Evolutionary conservation across 2,888 invertebrate genomes (phyloP), one percentile per base, ranked within the genome.

Genomic region (Drosophila cognata): DNA sequence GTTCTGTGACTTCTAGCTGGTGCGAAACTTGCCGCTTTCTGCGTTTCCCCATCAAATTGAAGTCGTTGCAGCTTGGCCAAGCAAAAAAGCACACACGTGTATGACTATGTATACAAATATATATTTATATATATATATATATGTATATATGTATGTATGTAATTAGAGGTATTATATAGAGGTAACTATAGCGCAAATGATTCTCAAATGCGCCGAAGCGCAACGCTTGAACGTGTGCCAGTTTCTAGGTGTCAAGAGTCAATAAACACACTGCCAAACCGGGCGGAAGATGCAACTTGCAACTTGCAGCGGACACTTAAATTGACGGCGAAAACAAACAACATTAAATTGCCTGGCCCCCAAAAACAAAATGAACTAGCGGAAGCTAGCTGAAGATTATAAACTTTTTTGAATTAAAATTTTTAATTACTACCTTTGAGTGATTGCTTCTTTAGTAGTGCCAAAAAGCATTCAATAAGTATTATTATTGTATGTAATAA

Each of bases 1-100:
- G 64, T 88, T 86, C 89, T 88, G 66, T 76, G 51, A 56, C 64
- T 83, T 86, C 90, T 89, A 67, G 67, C 60, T 56, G 70, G 60
- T 56, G 29, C 51, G 29, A 73, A 67, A 68, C 66, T 84, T 90
- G 82, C 77, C 88, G 87, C 91, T 87, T 87, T 87, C 87, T 87
- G 83, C 84, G 69, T 88, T 89, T 90, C 70, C 78, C 50, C 61
- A 77, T 80, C 16, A 46, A 62, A 52, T 51, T 51, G 48, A 72
- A 60, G 46, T 51, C n/a, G 4, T 36, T 62, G 50, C 59, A 68
- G 59, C 65, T 38, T 51, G 56, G 46, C 35, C 55, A 18, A 56
- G 48, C 29, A 46, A 58, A 38, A 11, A 51, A 31, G 29, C 58
- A 57, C 25, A 51, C 16, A 52, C 52, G n/a, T 52, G 21, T 33